These are phyloP conservation scores for Apodemus sylvaticus DNA, from an alignment of 2,113 vertebrate genomes.

Conservation along the genomic window DNA sequence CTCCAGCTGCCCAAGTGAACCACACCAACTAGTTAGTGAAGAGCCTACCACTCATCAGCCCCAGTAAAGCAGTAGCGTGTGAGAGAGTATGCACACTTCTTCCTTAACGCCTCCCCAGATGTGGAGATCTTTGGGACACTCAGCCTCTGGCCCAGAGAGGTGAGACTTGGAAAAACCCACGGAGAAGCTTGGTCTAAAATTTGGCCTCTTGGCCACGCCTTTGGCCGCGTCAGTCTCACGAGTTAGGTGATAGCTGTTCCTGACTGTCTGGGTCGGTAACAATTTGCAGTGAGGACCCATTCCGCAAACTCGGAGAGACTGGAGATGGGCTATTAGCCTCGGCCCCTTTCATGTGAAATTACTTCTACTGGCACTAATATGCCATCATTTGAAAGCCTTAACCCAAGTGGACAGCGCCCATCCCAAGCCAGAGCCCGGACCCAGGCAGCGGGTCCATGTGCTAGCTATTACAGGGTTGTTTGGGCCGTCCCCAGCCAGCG, in stretches of 20 bases:
- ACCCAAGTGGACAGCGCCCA: conserved; percentile 73
- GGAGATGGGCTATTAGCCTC: conserved; percentile 58
- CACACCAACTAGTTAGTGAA: not conserved
- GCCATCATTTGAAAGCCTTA: conserved; percentile 78
- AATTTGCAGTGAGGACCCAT: conserved; percentile 72
- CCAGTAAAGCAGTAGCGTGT: not conserved
- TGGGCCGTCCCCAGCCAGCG: conserved; percentile 78
- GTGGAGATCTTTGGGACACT: not conserved
- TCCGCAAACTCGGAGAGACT: conserved; percentile 70
- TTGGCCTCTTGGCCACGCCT: conserved; percentile 67
- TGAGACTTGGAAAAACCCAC: not conserved
- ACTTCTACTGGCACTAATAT: conserved; percentile 75
- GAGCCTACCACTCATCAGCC: not conserved
- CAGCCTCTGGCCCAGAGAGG: not conserved
- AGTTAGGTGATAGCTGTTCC: conserved; percentile 36
- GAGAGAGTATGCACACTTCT: not conserved
- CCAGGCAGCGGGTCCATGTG: conserved; percentile 83
- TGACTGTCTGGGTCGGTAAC: conserved; percentile 66
- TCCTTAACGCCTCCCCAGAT: not conserved
- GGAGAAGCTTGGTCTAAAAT: conserved; percentile 51
- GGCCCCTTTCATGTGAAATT: conserved; percentile 68
- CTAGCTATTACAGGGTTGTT: conserved; percentile 86
- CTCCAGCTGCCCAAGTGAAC: not conserved
- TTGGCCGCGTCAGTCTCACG: conserved; percentile 41
- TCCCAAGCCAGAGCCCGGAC: conserved; percentile 70